These are phyloP conservation scores for Suillia variegata DNA, from an alignment of 2,888 invertebrate species.

Conservation along the genomic window DNA sequence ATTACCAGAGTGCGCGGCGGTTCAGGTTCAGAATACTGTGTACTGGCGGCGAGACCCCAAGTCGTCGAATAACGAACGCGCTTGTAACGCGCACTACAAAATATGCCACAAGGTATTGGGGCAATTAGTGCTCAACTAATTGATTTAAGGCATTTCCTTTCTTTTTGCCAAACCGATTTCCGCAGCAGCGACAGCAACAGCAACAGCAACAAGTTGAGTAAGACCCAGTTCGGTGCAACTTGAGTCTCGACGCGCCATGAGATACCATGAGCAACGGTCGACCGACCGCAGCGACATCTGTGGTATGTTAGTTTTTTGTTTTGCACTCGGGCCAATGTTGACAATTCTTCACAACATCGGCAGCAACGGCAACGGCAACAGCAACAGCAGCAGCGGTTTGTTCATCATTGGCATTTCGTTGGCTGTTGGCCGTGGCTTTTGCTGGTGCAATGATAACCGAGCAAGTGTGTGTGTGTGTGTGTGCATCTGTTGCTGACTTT, in stretches of 20 bases:
- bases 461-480: too few species aligned
- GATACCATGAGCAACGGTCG: neutral
- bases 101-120: conserved; percentile 60
- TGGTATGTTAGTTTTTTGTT: conserved; percentile 34
- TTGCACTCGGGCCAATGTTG: conserved; percentile 23
- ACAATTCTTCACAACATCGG: conserved; percentile 10
- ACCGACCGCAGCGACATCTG: conserved; percentile 32
- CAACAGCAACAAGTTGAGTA: too few species aligned
- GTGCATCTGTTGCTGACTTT: conserved; percentile 9
- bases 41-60: conserved; percentile 4
- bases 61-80: neutral
- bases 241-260: conserved; percentile 31
- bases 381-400: neutral
- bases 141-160: conserved; percentile 62
- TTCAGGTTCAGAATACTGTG: too few species aligned
- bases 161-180: conserved; percentile 38
- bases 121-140: conserved; percentile 62
- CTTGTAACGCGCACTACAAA: conserved; percentile 36
- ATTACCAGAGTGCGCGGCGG: neutral
- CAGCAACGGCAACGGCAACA: neutral
- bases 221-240: conserved; percentile 21
- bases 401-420: conserved; percentile 12
- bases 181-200: conserved; percentile 36
- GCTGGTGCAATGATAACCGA: neutral
- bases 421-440: neutral